These are phyloP conservation scores for Drosophila kanapiae DNA, from an alignment of 1,140 invertebrate genomes.

Conservation along the genomic window DNA sequence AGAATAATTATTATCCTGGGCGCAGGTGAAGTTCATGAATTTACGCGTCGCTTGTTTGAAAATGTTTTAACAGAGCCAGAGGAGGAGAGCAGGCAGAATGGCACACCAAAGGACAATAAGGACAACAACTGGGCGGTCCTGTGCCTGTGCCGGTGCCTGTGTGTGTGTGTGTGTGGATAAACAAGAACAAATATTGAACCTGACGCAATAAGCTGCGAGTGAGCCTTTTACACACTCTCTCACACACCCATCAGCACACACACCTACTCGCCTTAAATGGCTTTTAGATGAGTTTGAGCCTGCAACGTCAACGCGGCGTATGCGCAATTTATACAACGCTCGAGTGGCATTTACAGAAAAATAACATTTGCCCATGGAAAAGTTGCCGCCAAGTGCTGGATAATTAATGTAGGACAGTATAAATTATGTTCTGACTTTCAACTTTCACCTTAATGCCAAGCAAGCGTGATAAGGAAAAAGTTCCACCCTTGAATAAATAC, in stretches of 20 bases:
- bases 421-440: conserved; percentile 1
- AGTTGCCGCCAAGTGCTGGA: conserved; percentile 36
- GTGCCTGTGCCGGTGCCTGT: conserved; percentile 6
- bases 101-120: conserved; percentile 62
- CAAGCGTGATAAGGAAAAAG: not conserved
- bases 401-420: conserved; percentile 50
- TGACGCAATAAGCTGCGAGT: conserved; percentile 68
- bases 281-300: conserved; percentile 54
- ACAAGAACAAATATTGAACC: conserved; percentile 77
- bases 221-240: conserved; percentile 9
- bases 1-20: conserved; percentile 65
- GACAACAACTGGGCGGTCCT: conserved; percentile 44
- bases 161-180: conserved; percentile 26
- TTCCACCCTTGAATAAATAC: not conserved
- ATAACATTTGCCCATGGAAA: conserved; percentile 25
- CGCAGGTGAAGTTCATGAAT: conserved; percentile 59
- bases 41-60: conserved; percentile 68
- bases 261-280: conserved; percentile 65
- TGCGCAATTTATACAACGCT: conserved; percentile 67
- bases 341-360: conserved; percentile 55
- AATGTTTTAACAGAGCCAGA: conserved; percentile 58
- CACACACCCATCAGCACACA: conserved; percentile 32
- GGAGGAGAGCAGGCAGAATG: conserved; percentile 4
- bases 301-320: conserved; percentile 43
- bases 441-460: conserved; percentile 2